phyloP scores from a whole-genome alignment of 2,797 vertebrate genomes.

The Chromobotia macracanthus region DNA sequence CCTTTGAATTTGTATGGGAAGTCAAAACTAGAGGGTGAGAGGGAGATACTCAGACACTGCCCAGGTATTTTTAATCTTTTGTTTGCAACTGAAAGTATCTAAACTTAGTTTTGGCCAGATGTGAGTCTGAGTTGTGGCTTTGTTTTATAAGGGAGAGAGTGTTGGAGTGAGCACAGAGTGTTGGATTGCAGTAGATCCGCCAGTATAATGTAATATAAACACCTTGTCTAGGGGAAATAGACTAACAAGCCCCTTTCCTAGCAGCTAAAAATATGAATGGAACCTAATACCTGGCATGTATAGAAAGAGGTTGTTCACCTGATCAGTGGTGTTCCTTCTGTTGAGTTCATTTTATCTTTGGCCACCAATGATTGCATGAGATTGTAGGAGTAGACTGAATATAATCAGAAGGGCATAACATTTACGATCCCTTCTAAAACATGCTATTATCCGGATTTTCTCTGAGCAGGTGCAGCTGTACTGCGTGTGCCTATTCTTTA shows the following conservation, averaged over 20 bases:
- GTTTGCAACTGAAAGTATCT: not conserved
- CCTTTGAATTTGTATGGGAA: slow-evolving; percentile 93
- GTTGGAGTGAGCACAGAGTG: not conserved
- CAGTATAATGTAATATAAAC: no score
- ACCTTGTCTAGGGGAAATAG: no score
- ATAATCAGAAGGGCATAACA: not conserved
- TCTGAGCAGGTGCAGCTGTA: slow-evolving; percentile 79
- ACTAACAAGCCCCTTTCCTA: no score
- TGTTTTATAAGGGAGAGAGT: not conserved
- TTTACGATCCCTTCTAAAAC: not conserved
- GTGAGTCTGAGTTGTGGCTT: not conserved
- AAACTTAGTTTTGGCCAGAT: not conserved
- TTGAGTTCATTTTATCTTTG: no score
- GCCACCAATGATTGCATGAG: no score
- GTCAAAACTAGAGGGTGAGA: slow-evolving; percentile 93
- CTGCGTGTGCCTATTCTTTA: slow-evolving; percentile 90
- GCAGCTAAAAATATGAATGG: no score
- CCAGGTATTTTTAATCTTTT: slow-evolving; percentile 78
- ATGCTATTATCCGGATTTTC: not conserved
- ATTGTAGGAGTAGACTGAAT: no score
- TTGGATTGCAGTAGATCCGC: no score
- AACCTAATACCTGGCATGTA: no score
- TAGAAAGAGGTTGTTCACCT: no score
- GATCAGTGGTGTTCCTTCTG: no score
- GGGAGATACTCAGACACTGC: slow-evolving; percentile 84